Evolutionary conservation across 2,797 vertebrate species (phyloP).

Genomic region (Pygocentrus nattereri): DNA sequence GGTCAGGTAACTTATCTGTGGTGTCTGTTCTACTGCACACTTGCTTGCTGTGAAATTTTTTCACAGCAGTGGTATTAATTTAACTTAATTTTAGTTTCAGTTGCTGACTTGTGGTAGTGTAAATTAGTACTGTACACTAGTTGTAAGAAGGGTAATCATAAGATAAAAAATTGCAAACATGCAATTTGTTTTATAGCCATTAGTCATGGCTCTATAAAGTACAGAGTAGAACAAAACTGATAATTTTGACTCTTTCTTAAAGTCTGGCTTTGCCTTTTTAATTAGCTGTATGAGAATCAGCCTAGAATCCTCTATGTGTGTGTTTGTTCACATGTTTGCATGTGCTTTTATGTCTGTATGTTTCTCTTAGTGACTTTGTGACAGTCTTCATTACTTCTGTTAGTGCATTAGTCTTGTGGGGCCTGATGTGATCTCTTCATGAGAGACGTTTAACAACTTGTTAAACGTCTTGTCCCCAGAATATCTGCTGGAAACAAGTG

Average conservation of each 20-base stretch:
- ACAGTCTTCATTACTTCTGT: neutral
- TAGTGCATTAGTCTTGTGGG: too few species aligned
- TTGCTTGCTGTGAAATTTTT: neutral
- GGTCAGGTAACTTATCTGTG: neutral
- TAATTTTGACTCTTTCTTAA: neutral
- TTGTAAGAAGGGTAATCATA: neutral
- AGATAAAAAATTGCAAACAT: neutral
- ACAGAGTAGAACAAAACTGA: neutral
- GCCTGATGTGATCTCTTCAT: too few species aligned
- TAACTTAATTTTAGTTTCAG: neutral
- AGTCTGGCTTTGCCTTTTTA: constrained; percentile 18
- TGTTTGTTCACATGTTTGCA: constrained; percentile 11
- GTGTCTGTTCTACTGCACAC: neutral
- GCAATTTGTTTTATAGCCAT: neutral
- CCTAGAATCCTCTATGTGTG: constrained; percentile 13
- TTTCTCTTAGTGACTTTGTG: constrained; percentile 2
- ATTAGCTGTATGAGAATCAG: neutral
- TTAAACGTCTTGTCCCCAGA: too few species aligned
- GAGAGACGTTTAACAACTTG: too few species aligned
- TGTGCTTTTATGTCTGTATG: constrained; percentile 60
- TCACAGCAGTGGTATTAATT: neutral
- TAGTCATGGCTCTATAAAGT: neutral
- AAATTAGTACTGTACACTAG: neutral
- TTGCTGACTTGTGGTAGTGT: neutral
- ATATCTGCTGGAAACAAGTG: too few species aligned